Conservation (phyloP, 1,140 invertebrate genomes). For the Ephestia elutella region DNA sequence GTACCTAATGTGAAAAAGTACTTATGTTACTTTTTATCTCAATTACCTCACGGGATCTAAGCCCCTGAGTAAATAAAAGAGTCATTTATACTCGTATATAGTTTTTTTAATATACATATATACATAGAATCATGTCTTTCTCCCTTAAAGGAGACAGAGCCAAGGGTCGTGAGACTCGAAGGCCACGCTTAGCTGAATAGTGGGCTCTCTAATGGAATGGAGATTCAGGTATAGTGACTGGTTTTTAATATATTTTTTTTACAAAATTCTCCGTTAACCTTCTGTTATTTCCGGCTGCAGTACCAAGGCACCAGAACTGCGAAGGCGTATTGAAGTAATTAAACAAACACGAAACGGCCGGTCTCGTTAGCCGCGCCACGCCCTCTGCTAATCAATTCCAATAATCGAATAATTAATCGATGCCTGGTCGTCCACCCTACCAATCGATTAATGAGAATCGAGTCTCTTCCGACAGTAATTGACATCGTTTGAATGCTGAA, state of each 20-base stretch:
- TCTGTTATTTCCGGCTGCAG: not conserved
- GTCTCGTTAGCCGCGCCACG: constrained; percentile 43
- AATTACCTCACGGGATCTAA: no score
- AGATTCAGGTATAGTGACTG: no score
- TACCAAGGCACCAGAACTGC: constrained; percentile 18
- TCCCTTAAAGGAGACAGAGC: no score
- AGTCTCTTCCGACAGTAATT: constrained; percentile 12
- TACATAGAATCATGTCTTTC: no score
- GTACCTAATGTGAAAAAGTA: no score
- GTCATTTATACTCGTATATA: no score
- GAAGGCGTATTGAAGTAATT: constrained; percentile 46
- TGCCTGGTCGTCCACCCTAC: constrained; percentile 16
- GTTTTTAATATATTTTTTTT: not conserved
- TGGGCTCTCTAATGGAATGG: no score
- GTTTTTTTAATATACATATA: no score
- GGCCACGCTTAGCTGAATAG: no score
- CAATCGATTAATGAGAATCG: constrained; percentile 18
- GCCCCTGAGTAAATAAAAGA: no score
- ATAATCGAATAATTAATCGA: constrained; percentile 48
- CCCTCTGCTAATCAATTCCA: constrained; percentile 54
- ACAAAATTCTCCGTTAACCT: not conserved
- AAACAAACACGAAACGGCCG: constrained; percentile 53
- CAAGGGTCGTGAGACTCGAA: no score
- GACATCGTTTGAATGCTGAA: constrained; percentile 3
- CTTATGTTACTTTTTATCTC: no score